Evolutionary conservation across 2,888 invertebrate species (phyloP), one percentile per base, ranked within the genome.

Genomic region (Trimorus sp.): DNA sequence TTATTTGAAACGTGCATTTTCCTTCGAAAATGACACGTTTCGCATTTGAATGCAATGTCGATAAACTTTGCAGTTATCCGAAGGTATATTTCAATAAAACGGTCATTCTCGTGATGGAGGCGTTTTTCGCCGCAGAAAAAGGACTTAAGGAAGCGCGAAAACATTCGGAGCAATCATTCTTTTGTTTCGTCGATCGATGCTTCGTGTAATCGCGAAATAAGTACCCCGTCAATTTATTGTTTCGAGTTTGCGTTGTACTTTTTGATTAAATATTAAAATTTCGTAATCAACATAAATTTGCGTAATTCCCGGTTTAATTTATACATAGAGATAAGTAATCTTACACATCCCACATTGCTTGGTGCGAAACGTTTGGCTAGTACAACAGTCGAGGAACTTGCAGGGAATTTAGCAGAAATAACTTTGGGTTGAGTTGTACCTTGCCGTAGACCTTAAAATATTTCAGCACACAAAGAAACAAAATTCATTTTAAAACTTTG

Each of bases 321-420:
- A 73, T 63, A 74, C 58, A 58, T 37, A 38, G 62, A 62, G 73
- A 79, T 79, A 79, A 62, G 70, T 73, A 73, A 79, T 79, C 69
- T 73, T 69, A 63, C 66, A 79, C 79, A 79, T 79, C 58, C 45
- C 69, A 69, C 69, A 66, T 74, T 69, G 74, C 69, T 79, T 66
- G 66, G 81, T 63, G 73, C 68, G 68, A 76, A 73, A 73, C 81
- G 70, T 77, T 81, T 66, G 81, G 77, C 73, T 74, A 75, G 73
- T 74, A 59, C 68, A 68, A 77, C 81, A 77, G 69, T 70, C 74
- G 78, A 74, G 74, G 77, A 82, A 82, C 75, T 79, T 73, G 78
- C 69, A 14, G 74, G 74, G 63, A 79, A 79, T 79, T 79, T 63
- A 79, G 77, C 76, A 78, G 84, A 85, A 85, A 85, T 84, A 85